Evolutionary conservation across 2,888 invertebrate genomes (phyloP).

Genomic region (Arrhopalites spinosus): DNA sequence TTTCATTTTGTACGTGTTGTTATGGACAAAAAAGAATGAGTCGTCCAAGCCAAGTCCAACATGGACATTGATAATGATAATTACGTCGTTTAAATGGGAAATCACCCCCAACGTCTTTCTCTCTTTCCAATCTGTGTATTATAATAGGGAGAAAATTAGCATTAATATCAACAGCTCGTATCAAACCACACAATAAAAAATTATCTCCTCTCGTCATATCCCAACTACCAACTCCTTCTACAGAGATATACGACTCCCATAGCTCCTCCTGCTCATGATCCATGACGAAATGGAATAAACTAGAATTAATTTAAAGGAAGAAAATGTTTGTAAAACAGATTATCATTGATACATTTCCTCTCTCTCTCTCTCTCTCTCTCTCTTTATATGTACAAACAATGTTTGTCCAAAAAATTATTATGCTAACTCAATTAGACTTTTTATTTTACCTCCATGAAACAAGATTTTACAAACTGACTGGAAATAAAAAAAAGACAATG

Average conservation of each 20-base stretch:
- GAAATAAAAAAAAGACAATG: too few relatives aligned
- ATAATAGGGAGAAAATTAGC: too few relatives aligned
- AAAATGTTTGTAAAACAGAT: too few relatives aligned
- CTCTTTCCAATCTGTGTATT: too few relatives aligned
- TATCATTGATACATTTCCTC: too few relatives aligned
- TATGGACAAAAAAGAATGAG: background rate
- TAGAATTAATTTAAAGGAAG: background rate
- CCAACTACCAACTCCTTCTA: too few relatives aligned
- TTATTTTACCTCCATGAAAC: background rate
- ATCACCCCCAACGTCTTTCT: background rate
- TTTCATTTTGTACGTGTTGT: too few relatives aligned
- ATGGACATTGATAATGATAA: conserved; percentile 15
- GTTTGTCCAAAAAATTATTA: background rate
- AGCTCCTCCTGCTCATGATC: background rate
- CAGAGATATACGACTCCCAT: too few relatives aligned
- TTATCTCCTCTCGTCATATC: too few relatives aligned
- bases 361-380: too few relatives aligned
- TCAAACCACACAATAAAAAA: too few relatives aligned
- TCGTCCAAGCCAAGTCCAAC: background rate
- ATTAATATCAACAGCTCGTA: too few relatives aligned
- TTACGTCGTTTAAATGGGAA: conserved; percentile 14
- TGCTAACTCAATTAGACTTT: conserved; percentile 19
- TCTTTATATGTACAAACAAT: background rate
- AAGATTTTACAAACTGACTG: background rate
- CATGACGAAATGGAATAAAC: conserved; percentile 7